Percentiles rank a stretch among this genome's conserved stretches.
phyloP scores from a whole-genome alignment of 2,797 vertebrate species.

The Protosalanx chinensis region DNA sequence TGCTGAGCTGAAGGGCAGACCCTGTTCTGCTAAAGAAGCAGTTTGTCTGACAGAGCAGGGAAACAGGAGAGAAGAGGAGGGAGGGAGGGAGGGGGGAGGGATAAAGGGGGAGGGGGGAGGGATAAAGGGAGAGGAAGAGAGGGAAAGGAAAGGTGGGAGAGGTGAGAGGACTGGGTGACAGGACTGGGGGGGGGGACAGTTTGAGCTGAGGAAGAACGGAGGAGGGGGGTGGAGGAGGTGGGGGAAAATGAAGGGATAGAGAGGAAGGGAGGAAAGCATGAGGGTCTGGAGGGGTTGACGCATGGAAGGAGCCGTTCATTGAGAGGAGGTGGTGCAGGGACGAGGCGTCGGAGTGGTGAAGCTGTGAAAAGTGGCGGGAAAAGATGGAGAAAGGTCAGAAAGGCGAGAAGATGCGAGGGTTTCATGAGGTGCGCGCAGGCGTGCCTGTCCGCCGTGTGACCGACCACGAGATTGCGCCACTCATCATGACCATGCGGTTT shows the following conservation, averaged over 20 bases:
- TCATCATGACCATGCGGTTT: constrained; percentile 24
- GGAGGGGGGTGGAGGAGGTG: not conserved
- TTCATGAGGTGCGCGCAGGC: too few species aligned
- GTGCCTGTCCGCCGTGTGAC: constrained; percentile 17
- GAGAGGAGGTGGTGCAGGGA: too few species aligned
- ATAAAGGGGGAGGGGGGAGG: not conserved
- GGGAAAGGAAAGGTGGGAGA: not conserved
- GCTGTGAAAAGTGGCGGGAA: not conserved
- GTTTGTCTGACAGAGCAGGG: constrained; percentile 5
- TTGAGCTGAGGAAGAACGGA: not conserved
- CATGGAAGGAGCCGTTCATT: not conserved
- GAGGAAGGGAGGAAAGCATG: constrained; percentile 7
- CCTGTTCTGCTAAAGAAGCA: too few species aligned
- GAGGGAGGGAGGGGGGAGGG: not conserved
- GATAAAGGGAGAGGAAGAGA: not conserved
- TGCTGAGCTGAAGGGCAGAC: too few species aligned
- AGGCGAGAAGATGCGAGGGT: too few species aligned
- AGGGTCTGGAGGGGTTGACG: too few species aligned
- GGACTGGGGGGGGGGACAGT: not conserved
- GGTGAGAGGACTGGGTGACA: too few species aligned
- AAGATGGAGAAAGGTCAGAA: not conserved
- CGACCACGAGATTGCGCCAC: constrained; percentile 39
- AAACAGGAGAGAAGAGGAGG: not conserved
- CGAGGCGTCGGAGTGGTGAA: too few species aligned
- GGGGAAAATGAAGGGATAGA: not conserved